A percentile compares a stretch with the other conserved stretches of the same genome.
Conservation (phyloP, 1,140 invertebrate species). For the Eubasilissa regina region DNA sequence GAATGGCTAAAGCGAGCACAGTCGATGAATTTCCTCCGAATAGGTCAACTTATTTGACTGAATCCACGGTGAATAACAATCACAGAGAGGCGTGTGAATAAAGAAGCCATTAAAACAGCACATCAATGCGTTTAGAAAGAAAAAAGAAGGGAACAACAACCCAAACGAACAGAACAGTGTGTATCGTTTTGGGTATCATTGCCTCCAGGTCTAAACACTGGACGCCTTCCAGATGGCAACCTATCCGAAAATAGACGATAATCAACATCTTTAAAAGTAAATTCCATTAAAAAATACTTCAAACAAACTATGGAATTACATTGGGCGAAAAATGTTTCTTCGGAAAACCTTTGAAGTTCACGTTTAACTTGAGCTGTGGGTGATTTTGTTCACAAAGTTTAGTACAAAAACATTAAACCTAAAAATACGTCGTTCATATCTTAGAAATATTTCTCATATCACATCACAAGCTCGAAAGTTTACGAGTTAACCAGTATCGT, state of each 20-base stretch:
- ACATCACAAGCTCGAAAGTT: too few species aligned
- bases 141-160: neutral
- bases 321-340: conserved; percentile 9
- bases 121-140: neutral
- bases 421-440: too few species aligned
- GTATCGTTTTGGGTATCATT: conserved; percentile 5
- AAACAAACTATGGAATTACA: conserved; percentile 31
- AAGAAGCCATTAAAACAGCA: neutral
- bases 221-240: conserved; percentile 36
- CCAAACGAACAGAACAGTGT: conserved; percentile 2
- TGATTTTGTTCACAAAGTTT: too few species aligned
- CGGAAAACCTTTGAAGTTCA: conserved; percentile 21
- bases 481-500: too few species aligned
- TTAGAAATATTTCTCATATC: too few species aligned
- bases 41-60: too few species aligned
- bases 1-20: too few species aligned
- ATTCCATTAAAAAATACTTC: conserved; percentile 40
- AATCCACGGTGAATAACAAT: too few species aligned
- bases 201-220: conserved; percentile 14
- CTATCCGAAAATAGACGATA: conserved; percentile 33
- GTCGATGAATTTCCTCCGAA: too few species aligned
- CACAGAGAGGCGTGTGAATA: too few species aligned
- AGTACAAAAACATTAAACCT: too few species aligned
- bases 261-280: conserved; percentile 31
- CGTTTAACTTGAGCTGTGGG: too few species aligned